A percentile compares a stretch with the other conserved stretches of the same genome.
These are phyloP conservation scores for Clavelina lepadiformis DNA, from an alignment of 23 tunicate species.

Conservation along the genomic window DNA sequence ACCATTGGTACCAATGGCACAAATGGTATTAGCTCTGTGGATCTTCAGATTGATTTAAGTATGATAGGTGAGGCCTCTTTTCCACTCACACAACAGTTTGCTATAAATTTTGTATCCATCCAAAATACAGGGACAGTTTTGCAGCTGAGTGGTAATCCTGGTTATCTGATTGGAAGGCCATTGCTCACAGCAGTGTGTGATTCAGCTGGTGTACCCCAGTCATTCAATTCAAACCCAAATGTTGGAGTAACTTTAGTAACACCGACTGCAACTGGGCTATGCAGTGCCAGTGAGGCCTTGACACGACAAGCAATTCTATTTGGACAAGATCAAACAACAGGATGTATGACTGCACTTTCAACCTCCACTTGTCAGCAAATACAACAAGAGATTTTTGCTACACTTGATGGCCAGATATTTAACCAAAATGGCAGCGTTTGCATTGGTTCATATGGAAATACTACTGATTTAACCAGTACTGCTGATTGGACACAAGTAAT, in stretches of 20 bases:
- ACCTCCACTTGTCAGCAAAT: not conserved
- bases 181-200: conserved; percentile 32
- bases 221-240: not conserved
- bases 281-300: not conserved
- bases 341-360: conserved; percentile 1
- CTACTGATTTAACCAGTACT: not conserved
- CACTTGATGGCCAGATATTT: not conserved
- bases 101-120: not conserved
- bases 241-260: conserved; percentile 3
- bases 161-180: conserved; percentile 53
- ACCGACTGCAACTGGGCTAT: conserved; percentile 3
- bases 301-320: not conserved
- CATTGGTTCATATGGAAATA: conserved; percentile 64
- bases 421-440: not conserved
- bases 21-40: conserved; percentile 30
- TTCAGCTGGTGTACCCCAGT: not conserved
- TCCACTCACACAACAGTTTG: conserved; percentile 23
- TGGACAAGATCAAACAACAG: conserved; percentile 1
- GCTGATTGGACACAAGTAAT: conserved; percentile 26
- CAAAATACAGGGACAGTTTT: not conserved
- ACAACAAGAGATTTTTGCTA: not conserved
- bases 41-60: conserved; percentile 2
- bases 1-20: conserved; percentile 1
- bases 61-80: not conserved
- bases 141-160: conserved; percentile 65